phyloP scores from a whole-genome alignment of 2,888 invertebrate species.

The Platycheirus albimanus region DNA sequence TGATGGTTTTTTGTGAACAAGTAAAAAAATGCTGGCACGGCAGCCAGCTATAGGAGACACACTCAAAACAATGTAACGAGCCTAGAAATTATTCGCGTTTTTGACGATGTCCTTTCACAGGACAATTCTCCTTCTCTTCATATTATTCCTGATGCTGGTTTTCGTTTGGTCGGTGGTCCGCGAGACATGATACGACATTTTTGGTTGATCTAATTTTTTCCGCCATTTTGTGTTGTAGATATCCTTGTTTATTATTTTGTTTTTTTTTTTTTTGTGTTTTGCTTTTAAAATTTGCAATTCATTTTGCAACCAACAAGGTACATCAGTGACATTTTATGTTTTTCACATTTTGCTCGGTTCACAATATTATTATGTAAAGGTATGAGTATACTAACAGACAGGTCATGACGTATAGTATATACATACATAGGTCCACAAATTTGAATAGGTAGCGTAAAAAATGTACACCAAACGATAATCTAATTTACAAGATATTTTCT shows the following conservation, averaged over 20 bases:
- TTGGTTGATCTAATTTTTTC: constrained; percentile 66
- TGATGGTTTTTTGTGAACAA: constrained; percentile 10
- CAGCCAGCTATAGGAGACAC: constrained; percentile 25
- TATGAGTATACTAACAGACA: not conserved
- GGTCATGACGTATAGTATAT: not conserved
- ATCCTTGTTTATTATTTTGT: constrained; percentile 23
- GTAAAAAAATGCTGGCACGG: constrained; percentile 44
- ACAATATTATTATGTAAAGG: not conserved
- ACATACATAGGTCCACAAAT: not conserved
- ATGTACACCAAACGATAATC: constrained; percentile 58
- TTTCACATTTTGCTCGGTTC: not conserved
- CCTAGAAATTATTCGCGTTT: constrained; percentile 42
- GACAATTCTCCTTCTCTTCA: constrained; percentile 18
- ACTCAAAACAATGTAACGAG: constrained; percentile 17
- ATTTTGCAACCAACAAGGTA: constrained; percentile 63
- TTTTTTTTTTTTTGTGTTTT: constrained; percentile 22
- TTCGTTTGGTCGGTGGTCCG: not conserved
- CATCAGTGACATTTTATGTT: constrained; percentile 34
- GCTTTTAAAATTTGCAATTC: constrained; percentile 58
- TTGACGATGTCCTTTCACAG: constrained; percentile 46
- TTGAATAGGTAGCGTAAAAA: constrained; percentile 10
- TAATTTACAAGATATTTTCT: constrained; percentile 71
- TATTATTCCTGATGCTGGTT: no score
- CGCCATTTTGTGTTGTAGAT: constrained; percentile 30
- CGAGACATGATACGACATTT: constrained; percentile 55